Evolutionary conservation across 1,140 invertebrate genomes (phyloP), one percentile per base, ranked within the genome.

Genomic region (Augochlora pura): DNA sequence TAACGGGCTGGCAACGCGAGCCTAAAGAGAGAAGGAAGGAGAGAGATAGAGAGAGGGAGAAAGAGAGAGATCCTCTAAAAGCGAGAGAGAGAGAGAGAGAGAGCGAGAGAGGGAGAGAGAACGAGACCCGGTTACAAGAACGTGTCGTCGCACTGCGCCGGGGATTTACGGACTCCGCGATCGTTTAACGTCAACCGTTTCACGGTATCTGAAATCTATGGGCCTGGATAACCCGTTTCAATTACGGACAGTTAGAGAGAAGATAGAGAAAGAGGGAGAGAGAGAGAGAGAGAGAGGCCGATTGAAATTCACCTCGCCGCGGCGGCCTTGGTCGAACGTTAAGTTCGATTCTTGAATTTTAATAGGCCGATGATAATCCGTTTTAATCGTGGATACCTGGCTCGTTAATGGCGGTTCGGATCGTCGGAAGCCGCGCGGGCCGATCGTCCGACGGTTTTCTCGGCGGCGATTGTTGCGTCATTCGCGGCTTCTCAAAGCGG

Each of bases 101-200:
- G 46, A 23, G 2, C 0, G 42, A 14, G 42, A 46, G 32, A 32
- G 32, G 4, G 32, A 46, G 42, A 46, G 42, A 46, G 42, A 46
- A 46, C 42, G 25, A n/a, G 60, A 49, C 65, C 32, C 42, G 69
- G 16, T 73, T 46, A 62, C 59, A 72, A 80, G 57, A 70, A 71
- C 54, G 25, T 32, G 65, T 52, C 32, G 65, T 52, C 32, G 46
- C 65, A 39, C 39, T 16, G 63, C 16, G 39, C 54, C 2, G 23
- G 23, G 42, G 71, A 84, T 84, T 83, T 68, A 68, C 60, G 27
- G 67, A 74, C 82, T 83, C 38, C 6, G 32, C 54, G 67, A 60
- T 57, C 80, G 72, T 46, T 57, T 69, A 76, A 69, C 73, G 59
- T 69, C 52, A 77, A 38, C 39, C 54, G 57, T 77, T 57, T 54